Percentiles rank a stretch among this genome's conserved stretches.
phyloP scores from a whole-genome alignment of 2,888 invertebrate species.

The Drosophila meridionalis region DNA sequence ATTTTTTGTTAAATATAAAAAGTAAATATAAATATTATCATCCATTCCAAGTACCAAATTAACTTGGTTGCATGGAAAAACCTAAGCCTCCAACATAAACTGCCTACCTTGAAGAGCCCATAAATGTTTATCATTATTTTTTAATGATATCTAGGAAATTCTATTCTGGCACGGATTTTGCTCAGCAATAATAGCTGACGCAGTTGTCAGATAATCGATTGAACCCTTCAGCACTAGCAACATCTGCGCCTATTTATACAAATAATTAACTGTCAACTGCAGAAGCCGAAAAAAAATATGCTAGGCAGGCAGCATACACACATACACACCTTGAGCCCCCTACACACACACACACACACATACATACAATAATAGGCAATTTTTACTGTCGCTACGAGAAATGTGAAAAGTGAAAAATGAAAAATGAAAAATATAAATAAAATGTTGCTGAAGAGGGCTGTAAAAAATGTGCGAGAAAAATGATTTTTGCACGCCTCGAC shows the following conservation, averaged over 20 bases:
- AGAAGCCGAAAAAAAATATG: constrained; percentile 49
- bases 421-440: constrained; percentile 71
- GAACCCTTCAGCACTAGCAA: constrained; percentile 60
- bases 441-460: constrained; percentile 55
- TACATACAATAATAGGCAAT: constrained; percentile 63
- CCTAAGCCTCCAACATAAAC: not conserved
- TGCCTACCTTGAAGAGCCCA: not conserved
- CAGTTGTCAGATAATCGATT: constrained; percentile 47
- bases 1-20: no score
- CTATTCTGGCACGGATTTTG: constrained; percentile 3
- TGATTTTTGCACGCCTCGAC: constrained; percentile 77
- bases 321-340: constrained; percentile 37
- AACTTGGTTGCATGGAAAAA: not conserved
- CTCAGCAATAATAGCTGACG: constrained; percentile 6
- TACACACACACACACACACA: constrained; percentile 18
- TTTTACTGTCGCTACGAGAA: constrained; percentile 43
- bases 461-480: constrained; percentile 71
- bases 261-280: constrained; percentile 77
- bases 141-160: constrained; percentile 2
- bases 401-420: constrained; percentile 68
- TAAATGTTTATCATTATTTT: not conserved
- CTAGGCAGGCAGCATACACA: constrained; percentile 7
- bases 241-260: constrained; percentile 68
- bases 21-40: not conserved
- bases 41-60: not conserved